Percentiles rank a stretch among this genome's conserved stretches.
Conservation (phyloP, 92 coral and sea anemone species). For the Heteractis magnifica region DNA sequence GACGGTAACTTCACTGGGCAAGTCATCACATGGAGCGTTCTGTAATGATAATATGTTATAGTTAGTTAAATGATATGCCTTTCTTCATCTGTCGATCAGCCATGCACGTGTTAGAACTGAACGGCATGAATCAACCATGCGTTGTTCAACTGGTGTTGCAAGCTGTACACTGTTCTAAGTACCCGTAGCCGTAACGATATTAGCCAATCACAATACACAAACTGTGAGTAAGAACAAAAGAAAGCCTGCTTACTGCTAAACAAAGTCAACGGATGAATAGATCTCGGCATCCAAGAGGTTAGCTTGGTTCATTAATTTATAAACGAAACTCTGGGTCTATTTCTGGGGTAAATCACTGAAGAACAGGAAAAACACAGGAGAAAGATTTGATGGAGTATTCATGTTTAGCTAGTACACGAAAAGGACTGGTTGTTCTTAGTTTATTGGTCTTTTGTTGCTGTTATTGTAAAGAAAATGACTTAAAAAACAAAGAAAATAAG, state of each 20-base stretch:
- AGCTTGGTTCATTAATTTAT: conserved; percentile 43
- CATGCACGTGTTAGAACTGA: conserved; percentile 7
- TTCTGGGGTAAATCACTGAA: neutral
- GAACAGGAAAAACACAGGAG: neutral
- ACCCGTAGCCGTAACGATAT: conserved; percentile 5
- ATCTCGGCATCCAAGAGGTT: conserved; percentile 16
- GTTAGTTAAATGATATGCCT: neutral
- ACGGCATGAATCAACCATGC: conserved; percentile 38
- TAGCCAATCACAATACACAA: conserved; percentile 28
- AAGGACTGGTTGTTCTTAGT: neutral
- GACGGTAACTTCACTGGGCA: no score
- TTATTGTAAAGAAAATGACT: conserved; percentile 7
- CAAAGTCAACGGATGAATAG: conserved; percentile 14
- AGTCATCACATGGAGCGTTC: neutral
- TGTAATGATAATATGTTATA: neutral
- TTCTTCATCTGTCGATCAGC: neutral
- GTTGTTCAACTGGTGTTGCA: conserved; percentile 27
- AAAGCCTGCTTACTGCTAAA: conserved; percentile 18
- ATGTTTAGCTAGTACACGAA: neutral
- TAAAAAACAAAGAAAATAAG: neutral
- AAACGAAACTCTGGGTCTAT: conserved; percentile 7
- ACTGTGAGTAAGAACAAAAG: conserved; percentile 22
- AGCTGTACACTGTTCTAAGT: neutral
- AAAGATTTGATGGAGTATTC: conserved; percentile 12
- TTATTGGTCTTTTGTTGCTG: conserved; percentile 15